Conservation (phyloP, 2,113 vertebrate species). For the Eptesicus fuscus region DNA sequence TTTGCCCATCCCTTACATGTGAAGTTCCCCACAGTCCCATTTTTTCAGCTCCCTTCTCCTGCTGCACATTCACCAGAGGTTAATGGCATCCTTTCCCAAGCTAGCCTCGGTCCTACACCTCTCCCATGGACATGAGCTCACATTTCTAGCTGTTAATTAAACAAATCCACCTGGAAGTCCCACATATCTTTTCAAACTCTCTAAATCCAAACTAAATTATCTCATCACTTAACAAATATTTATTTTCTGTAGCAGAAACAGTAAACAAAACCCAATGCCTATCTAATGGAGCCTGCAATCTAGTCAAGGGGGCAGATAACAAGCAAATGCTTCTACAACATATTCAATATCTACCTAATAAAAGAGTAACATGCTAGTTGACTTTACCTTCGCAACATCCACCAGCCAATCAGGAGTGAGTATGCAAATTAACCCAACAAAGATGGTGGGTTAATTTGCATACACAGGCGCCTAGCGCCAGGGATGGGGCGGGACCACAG, state of each 20-base stretch:
- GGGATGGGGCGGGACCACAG: no score
- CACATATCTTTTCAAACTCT: neutral
- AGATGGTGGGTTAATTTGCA: no score
- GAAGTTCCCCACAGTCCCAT: neutral
- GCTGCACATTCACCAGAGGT: neutral
- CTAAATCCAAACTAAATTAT: neutral
- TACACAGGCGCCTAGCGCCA: no score
- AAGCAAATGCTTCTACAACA: neutral
- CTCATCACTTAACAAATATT: neutral
- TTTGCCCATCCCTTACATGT: neutral
- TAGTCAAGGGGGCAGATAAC: no score
- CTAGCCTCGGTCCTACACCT: neutral
- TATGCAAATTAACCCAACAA: no score
- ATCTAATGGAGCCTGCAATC: neutral
- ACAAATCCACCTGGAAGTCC: neutral
- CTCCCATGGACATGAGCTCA: neutral
- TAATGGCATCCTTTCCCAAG: neutral
- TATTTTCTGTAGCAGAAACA: neutral
- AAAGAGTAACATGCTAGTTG: no score
- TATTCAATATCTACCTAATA: neutral
- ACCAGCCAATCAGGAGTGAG: no score
- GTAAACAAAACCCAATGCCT: neutral
- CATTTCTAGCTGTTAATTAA: neutral
- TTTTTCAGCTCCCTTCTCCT: neutral
- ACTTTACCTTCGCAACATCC: no score